Conservation (phyloP, 2,888 invertebrate species). For the Tuta absoluta region DNA sequence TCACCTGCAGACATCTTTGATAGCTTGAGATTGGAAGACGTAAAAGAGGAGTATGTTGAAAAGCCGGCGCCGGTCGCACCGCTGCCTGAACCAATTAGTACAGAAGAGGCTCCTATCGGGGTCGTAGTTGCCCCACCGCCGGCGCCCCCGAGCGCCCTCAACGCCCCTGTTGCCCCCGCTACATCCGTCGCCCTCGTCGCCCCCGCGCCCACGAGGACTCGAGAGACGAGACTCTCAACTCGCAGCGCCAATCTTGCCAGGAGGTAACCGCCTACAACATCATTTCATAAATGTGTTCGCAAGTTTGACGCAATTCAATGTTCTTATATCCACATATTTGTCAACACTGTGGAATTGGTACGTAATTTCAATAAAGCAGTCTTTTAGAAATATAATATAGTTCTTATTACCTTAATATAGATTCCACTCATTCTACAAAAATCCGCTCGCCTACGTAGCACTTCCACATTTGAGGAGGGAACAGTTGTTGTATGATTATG, state of each 20-base stretch:
- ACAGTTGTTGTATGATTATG: background rate
- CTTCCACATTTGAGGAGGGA: background rate
- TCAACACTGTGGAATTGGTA: background rate
- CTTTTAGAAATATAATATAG: background rate
- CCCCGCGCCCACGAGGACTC: conserved; percentile 2
- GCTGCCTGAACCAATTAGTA: background rate
- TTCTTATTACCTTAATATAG: background rate
- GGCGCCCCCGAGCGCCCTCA: background rate
- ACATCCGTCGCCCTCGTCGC: background rate
- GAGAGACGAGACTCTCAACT: conserved; percentile 41
- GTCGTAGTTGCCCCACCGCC: background rate
- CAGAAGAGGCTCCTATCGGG: background rate
- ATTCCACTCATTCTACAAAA: no score
- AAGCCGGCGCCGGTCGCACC: background rate
- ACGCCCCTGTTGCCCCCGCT: background rate
- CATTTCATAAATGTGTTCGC: background rate
- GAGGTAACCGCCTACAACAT: conserved; percentile 42
- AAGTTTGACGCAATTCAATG: conserved; percentile 14
- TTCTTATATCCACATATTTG: background rate
- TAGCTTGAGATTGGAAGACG: no score
- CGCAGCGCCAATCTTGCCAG: conserved; percentile 54
- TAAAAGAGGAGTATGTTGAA: background rate
- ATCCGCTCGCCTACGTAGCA: background rate
- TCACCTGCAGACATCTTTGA: no score
- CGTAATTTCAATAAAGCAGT: background rate